Conservation (phyloP, 53 echinoderm and acorn worm species). For the Astropecten irregularis region DNA sequence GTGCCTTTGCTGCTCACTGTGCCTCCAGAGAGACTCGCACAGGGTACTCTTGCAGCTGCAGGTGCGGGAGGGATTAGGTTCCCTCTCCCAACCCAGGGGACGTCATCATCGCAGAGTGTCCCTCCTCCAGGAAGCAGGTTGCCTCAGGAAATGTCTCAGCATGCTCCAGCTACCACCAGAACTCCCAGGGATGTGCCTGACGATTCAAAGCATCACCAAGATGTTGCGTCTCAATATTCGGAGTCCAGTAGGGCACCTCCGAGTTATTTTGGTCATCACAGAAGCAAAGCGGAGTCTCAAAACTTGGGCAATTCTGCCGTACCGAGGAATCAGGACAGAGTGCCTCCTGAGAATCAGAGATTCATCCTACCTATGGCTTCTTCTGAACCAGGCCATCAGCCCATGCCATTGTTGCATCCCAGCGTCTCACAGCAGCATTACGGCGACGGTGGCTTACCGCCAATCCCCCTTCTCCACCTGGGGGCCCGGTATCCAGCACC, state of each 20-base stretch:
- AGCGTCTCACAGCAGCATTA: conserved; percentile 1
- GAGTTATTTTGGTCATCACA: background rate
- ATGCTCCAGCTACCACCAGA: background rate
- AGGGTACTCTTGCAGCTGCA: background rate
- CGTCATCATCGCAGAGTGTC: background rate
- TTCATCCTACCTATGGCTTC: background rate
- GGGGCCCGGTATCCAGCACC: conserved; percentile 17
- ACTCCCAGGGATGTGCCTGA: background rate
- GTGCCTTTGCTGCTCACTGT: conserved; percentile 34
- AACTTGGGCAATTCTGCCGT: background rate
- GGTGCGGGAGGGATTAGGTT: background rate
- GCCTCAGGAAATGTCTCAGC: no score
- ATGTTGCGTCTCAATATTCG: background rate
- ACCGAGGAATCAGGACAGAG: background rate
- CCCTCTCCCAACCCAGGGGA: conserved; percentile 22
- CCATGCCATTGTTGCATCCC: background rate
- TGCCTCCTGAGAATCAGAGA: background rate
- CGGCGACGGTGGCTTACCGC: background rate
- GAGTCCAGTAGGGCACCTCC: background rate
- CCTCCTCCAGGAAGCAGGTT: background rate
- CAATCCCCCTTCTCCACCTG: conserved; percentile 43
- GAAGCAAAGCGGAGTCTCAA: background rate
- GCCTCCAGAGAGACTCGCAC: conserved; percentile 26
- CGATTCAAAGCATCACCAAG: background rate
- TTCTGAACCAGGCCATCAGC: background rate